Conservation (phyloP, 92 coral and sea anemone species). For the Epizoanthus scotinus region DNA sequence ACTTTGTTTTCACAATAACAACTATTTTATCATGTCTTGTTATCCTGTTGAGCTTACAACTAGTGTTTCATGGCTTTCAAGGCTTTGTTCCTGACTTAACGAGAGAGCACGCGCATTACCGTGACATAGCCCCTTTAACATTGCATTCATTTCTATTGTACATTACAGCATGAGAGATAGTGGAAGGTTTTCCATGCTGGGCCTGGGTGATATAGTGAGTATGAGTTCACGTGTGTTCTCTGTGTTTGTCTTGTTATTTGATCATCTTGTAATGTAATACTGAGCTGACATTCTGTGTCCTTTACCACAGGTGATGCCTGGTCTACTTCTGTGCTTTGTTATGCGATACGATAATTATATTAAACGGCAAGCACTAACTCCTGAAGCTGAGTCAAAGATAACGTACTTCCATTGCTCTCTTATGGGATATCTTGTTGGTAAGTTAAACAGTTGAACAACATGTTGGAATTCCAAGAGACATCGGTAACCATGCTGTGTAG, state of each 20-base stretch:
- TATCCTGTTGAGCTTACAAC: no score
- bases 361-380: slow-evolving; percentile 62
- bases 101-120: no score
- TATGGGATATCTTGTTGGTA: slow-evolving; percentile 95
- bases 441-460: slow-evolving; percentile 17
- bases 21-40: no score
- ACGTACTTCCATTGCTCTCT: slow-evolving; percentile 97
- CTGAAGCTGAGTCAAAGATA: slow-evolving; percentile 73
- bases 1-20: no score
- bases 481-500: no score
- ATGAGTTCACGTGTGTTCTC: background rate
- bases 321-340: slow-evolving; percentile 90
- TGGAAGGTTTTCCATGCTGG: slow-evolving; percentile 96
- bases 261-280: background rate
- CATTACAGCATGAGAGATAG: slow-evolving; percentile 75
- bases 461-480: no score
- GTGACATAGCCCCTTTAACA: no score
- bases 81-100: no score
- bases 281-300: background rate
- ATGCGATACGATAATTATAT: slow-evolving; percentile 94
- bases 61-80: no score
- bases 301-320: slow-evolving; percentile 91
- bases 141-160: background rate
- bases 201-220: slow-evolving; percentile 99
- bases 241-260: background rate